phyloP scores from a whole-genome alignment of 2,888 invertebrate species.

The Coremacera marginata region DNA sequence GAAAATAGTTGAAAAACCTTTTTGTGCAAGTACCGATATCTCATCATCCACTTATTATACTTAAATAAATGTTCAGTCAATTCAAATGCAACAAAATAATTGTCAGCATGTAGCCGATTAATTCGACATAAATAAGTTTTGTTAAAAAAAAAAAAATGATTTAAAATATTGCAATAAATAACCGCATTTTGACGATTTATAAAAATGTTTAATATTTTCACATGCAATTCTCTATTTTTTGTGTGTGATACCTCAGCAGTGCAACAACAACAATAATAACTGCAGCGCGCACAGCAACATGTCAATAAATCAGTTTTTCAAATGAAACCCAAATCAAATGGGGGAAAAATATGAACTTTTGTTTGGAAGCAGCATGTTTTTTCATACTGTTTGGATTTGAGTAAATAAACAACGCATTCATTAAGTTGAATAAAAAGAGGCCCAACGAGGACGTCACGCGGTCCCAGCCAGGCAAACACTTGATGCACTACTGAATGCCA shows the following conservation, averaged over 20 bases:
- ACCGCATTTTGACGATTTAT: constrained; percentile 11
- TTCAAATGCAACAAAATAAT: neutral
- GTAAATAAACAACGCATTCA: constrained; percentile 32
- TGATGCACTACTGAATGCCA: neutral
- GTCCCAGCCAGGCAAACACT: neutral
- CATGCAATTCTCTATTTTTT: neutral
- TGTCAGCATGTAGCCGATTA: neutral
- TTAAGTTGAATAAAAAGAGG: neutral
- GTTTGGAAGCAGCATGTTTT: neutral
- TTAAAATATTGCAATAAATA: constrained; percentile 1
- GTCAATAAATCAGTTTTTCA: constrained; percentile 32
- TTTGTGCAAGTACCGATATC: neutral
- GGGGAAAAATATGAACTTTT: neutral
- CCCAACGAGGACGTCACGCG: neutral
- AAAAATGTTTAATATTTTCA: neutral
- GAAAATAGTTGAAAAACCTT: too few species aligned
- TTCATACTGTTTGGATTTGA: neutral
- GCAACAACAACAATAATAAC: neutral
- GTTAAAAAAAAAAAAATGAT: neutral
- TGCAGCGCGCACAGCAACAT: constrained; percentile 13
- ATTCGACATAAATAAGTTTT: neutral
- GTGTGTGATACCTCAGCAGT: neutral
- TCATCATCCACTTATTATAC: neutral
- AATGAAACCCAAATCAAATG: neutral
- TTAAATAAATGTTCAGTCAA: neutral